Conservation (phyloP, 1,140 invertebrate species). For the Cylas formicarius region DNA sequence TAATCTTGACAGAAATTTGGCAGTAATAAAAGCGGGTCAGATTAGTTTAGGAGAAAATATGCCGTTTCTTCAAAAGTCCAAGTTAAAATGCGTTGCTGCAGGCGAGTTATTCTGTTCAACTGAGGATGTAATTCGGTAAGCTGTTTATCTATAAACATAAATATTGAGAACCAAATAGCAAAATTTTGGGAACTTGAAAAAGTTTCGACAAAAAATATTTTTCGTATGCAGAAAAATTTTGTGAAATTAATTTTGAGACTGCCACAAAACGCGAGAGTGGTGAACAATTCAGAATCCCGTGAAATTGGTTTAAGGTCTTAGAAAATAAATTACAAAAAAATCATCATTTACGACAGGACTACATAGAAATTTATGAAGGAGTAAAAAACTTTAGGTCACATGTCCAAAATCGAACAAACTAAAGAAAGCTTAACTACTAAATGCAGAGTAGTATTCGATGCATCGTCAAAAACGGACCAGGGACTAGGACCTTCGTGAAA, state of each 20-base stretch:
- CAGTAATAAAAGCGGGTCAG: conserved; percentile 26
- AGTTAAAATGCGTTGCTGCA: too few relatives aligned
- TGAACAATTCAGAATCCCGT: conserved; percentile 21
- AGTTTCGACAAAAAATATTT: not conserved
- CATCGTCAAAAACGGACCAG: conserved; percentile 6
- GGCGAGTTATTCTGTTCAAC: conserved; percentile 24
- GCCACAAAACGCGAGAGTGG: conserved; percentile 22
- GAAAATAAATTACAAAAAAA: conserved; percentile 10
- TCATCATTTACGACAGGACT: conserved; percentile 17
- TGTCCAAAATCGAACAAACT: conserved; percentile 14
- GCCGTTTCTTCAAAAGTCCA: conserved; percentile 26
- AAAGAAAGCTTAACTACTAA: conserved; percentile 20
- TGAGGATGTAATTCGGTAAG: not conserved
- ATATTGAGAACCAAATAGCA: conserved; percentile 3
- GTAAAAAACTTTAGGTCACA: conserved; percentile 28
- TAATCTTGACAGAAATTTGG: conserved; percentile 14
- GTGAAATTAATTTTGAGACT: conserved; percentile 11
- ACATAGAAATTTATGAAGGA: conserved; percentile 33
- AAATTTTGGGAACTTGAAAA: conserved; percentile 37
- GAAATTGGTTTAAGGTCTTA: conserved; percentile 9
- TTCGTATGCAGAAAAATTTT: conserved; percentile 1
- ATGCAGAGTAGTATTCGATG: conserved; percentile 35
- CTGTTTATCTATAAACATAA: not conserved
- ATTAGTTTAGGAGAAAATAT: conserved; percentile 19
- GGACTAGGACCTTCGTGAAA: conserved; percentile 17